These are phyloP conservation scores for Paramuricea clavata DNA, from an alignment of 92 coral and sea anemone genomes.

Conservation along the genomic window DNA sequence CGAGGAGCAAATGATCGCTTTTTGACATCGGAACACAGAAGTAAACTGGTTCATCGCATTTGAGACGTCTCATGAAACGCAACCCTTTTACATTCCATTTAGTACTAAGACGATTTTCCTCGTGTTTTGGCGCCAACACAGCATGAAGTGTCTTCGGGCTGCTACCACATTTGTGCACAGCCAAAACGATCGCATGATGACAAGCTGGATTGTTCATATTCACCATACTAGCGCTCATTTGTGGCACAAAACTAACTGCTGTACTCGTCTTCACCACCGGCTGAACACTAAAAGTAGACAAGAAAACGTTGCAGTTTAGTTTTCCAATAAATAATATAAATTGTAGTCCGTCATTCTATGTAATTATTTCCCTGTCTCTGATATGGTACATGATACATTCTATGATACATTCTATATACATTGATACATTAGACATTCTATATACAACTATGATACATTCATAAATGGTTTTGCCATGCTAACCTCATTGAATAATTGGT, in stretches of 20 bases:
- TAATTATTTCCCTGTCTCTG: too few relatives aligned
- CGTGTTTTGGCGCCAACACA: neutral
- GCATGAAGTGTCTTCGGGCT: neutral
- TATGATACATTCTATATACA: too few relatives aligned
- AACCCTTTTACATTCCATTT: neutral
- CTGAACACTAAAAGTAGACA: neutral
- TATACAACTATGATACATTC: too few relatives aligned
- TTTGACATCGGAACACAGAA: conserved; percentile 3
- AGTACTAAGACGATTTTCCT: neutral
- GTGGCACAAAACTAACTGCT: neutral
- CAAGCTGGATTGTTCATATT: neutral
- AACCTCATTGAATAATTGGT: too few relatives aligned
- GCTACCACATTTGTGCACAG: neutral
- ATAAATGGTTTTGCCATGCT: too few relatives aligned
- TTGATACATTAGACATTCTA: too few relatives aligned
- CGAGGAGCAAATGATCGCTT: neutral
- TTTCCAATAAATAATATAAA: too few relatives aligned
- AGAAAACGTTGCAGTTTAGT: neutral
- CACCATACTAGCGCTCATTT: neutral
- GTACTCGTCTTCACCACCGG: neutral
- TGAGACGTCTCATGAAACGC: neutral
- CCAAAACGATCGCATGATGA: neutral
- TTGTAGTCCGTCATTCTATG: too few relatives aligned
- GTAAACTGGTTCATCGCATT: neutral
- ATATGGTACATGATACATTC: too few relatives aligned